Conservation (phyloP, 2,113 vertebrate genomes). For the Myotis yumanensis region DNA sequence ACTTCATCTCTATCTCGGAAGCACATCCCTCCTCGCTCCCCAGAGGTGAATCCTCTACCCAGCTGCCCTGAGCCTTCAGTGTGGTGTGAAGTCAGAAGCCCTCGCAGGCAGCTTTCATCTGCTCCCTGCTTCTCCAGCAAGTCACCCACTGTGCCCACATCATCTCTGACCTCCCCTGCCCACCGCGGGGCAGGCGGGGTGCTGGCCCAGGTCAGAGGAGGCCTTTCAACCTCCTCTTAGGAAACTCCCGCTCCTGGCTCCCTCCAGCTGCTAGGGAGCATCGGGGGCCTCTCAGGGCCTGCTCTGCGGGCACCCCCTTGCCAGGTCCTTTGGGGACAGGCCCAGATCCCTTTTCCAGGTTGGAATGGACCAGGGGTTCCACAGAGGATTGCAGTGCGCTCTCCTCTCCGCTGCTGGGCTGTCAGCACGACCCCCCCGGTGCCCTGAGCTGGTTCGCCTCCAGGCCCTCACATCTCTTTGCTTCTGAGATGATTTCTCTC, state of each 20-base stretch:
- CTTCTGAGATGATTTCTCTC: too few relatives aligned
- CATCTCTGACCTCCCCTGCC: not conserved
- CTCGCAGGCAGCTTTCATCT: fast-evolving
- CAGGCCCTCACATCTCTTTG: too few relatives aligned
- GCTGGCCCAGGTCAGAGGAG: too few relatives aligned
- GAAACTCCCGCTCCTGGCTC: not conserved
- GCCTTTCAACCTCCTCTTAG: not conserved
- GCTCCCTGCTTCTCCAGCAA: not conserved
- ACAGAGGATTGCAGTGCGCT: too few relatives aligned
- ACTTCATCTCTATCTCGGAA: fast-evolving
- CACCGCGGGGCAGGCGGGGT: fast-evolving
- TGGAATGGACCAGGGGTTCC: not conserved
- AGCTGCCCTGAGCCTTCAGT: not conserved
- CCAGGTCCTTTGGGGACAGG: too few relatives aligned
- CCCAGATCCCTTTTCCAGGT: not conserved
- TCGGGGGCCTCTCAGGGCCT: too few relatives aligned
- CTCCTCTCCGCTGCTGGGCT: too few relatives aligned
- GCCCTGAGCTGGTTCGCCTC: too few relatives aligned
- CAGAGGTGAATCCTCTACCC: not conserved
- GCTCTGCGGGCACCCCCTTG: too few relatives aligned
- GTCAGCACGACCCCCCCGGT: too few relatives aligned
- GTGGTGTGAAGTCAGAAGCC: not conserved
- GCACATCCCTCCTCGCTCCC: too few relatives aligned
- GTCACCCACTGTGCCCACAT: fast-evolving
- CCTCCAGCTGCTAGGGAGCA: fast-evolving